Conservation (phyloP, 2,113 vertebrate genomes). For the Eudorcas thomsonii region DNA sequence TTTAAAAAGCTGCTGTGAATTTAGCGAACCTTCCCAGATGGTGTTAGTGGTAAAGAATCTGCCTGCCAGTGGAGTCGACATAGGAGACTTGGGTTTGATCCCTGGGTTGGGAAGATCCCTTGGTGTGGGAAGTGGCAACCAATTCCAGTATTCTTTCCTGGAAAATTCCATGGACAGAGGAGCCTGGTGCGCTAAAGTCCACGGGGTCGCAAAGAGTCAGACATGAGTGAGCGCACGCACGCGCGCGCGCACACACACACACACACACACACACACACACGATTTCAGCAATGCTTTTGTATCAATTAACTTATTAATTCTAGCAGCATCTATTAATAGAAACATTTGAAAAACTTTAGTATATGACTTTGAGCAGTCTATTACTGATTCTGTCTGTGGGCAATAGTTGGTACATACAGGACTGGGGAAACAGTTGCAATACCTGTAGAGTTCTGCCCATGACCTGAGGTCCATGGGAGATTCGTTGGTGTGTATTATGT, state of each 20-base stretch:
- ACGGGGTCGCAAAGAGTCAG: fast-evolving
- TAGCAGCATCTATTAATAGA: background rate
- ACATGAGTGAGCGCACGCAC: background rate
- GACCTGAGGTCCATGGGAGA: background rate
- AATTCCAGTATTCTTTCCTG: background rate
- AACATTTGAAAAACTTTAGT: background rate
- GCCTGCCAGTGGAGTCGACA: background rate
- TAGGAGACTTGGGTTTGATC: background rate
- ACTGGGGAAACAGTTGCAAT: background rate
- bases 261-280: background rate
- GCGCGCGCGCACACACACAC: too few species aligned
- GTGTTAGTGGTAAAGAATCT: background rate
- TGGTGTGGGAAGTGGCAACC: background rate
- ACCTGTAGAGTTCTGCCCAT: background rate
- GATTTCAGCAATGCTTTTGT: background rate
- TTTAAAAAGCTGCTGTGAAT: background rate
- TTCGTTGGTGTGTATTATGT: background rate
- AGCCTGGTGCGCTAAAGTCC: background rate
- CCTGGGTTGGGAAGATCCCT: background rate
- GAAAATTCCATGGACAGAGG: background rate
- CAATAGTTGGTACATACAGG: background rate
- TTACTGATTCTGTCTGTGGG: background rate
- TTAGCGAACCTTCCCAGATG: background rate
- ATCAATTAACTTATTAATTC: background rate
- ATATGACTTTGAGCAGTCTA: background rate